Conservation (phyloP, 2,113 vertebrate species). For the Picathartes gymnocephalus region DNA sequence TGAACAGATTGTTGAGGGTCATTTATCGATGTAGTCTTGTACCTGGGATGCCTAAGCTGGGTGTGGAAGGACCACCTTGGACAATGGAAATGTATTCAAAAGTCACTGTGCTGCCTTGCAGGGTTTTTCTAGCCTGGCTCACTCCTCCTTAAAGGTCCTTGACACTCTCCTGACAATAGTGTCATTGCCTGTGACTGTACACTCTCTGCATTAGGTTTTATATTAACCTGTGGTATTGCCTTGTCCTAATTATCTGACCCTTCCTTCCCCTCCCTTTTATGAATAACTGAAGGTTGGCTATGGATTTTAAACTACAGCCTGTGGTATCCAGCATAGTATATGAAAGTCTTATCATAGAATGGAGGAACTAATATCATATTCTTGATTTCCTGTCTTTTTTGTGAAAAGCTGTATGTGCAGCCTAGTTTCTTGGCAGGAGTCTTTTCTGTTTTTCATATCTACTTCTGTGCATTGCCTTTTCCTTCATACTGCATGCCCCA, state of each 20-base stretch:
- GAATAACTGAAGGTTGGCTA: neutral
- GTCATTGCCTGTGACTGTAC: neutral
- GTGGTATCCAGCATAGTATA: neutral
- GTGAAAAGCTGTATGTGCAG: neutral
- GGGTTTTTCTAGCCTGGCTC: neutral
- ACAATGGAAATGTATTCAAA: neutral
- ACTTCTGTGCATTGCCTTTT: neutral
- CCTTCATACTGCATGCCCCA: accelerated
- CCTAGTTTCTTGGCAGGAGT: neutral
- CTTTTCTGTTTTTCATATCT: neutral
- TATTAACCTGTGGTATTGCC: neutral
- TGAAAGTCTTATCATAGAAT: neutral
- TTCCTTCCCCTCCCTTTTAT: neutral
- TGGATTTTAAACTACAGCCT: neutral
- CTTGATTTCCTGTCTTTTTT: neutral
- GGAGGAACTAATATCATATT: neutral
- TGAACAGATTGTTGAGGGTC: neutral
- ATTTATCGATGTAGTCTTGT: accelerated
- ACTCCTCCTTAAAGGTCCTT: neutral
- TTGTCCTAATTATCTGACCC: neutral
- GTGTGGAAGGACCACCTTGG: neutral
- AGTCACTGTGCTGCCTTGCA: neutral
- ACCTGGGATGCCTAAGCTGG: neutral
- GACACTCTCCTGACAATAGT: neutral
- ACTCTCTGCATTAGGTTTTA: neutral